Base-by-base conservation (phyloP, 1,140 invertebrate genomes). In the Drosophila novamexicana region DNA sequence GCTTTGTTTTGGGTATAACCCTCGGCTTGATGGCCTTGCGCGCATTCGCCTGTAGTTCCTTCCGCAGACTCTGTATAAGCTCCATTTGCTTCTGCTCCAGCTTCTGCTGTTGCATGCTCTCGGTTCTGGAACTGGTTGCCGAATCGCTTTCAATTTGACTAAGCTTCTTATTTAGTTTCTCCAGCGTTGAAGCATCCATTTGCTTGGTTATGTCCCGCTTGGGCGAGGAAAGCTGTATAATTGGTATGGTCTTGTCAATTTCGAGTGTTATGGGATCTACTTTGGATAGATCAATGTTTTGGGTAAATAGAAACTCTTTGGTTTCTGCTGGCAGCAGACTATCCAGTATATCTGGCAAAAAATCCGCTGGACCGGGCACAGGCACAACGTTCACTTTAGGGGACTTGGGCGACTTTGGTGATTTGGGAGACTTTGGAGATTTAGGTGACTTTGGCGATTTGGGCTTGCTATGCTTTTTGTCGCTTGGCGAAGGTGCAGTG, bases 61-160 rank as follows among this genome's bases (percentile, higher is more conserved):
- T 92, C 53, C 93, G 93, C 58, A 92, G 74, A 69, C 91, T 93
- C 47, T 93, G 91, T 14, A 93, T 92, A 5, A 92, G 81, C 63
- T 92, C 91, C 65, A 88, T 91, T 73, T 93, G 91, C 75, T 93
- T 93, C 65, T 94, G 94, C 77, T 94, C 93, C 9, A 93, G 76
- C 44, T 91, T 92, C 72, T 95, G 94, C 58, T 95, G 94, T 75
- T 94, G 94, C 72, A 95, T 93, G 79, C 95, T 95, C 63, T 95
- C 95, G 2, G 95, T 95, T 88, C 95, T 94, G 1, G 95, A 95
- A 80, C 95, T 95, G 2, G 95, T 95, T 0, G 95, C 95, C 0
- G 95, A 95, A 90, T 95, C 95, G 73, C 95, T 95, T 92, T 95
- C 95, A 50, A 95, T 95, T 91, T 95, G 95, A 81, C 95, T 95